A percentile compares a stretch with the other conserved stretches of the same genome.
These are phyloP conservation scores for Lagocephalus sceleratus DNA, from an alignment of 2,797 vertebrate species.

Conservation along the genomic window DNA sequence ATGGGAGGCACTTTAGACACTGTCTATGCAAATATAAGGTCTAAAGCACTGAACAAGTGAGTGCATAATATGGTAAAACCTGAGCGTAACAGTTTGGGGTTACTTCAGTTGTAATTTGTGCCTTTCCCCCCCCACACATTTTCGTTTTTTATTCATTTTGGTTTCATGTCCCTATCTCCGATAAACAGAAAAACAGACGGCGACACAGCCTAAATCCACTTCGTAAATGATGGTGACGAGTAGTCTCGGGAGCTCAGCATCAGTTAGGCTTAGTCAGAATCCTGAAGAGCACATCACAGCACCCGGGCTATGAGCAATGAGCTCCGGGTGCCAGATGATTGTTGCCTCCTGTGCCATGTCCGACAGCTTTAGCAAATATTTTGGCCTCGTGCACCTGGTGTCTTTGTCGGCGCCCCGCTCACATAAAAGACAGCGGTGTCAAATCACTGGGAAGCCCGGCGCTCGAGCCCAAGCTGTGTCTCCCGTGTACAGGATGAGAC, in stretches of 20 bases:
- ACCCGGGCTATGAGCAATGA: neutral
- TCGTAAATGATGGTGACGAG: too few relatives aligned
- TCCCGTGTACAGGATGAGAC: conserved; percentile 23
- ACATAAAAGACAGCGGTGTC: conserved; percentile 11
- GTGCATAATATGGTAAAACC: too few relatives aligned
- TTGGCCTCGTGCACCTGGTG: neutral
- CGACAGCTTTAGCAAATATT: conserved; percentile 10
- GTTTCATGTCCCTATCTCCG: too few relatives aligned
- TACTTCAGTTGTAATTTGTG: too few relatives aligned
- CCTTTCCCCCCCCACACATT: too few relatives aligned
- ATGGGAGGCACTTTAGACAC: too few relatives aligned
- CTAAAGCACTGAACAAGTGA: too few relatives aligned
- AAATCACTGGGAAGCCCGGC: conserved; percentile 16
- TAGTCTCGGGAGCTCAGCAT: neutral
- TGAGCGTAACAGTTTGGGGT: too few relatives aligned
- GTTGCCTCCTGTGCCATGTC: conserved; percentile 6
- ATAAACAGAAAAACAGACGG: too few relatives aligned
- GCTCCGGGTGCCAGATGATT: neutral
- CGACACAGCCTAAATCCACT: too few relatives aligned
- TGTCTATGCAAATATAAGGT: too few relatives aligned
- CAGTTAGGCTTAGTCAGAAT: neutral
- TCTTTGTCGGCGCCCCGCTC: conserved; percentile 1
- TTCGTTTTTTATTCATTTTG: too few relatives aligned
- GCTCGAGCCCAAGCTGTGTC: conserved; percentile 17
- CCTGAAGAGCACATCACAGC: neutral